Evolutionary conservation across 2,113 vertebrate species (phyloP), one percentile per base, ranked within the genome.

Genomic region (Aphyosemion australe): DNA sequence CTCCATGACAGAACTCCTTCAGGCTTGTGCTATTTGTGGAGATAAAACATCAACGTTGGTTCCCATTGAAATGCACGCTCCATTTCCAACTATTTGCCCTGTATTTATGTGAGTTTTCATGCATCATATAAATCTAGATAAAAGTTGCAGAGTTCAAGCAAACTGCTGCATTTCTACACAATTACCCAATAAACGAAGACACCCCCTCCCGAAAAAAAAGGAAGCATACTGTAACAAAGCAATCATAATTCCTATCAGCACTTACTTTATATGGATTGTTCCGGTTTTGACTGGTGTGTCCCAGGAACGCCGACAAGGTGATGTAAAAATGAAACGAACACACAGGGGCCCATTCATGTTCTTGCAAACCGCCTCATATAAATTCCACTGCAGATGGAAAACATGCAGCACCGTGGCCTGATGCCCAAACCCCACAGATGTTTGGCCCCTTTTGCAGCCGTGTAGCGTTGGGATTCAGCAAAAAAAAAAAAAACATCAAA

Each of bases 381-480:
- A 91, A 91, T 91, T 92, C 84, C 89, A 83, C 68, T 85, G 76
- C 63, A 78, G 86, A 90, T 91, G 80, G 82, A 87, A 89, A 89
- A 83, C 84, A 80, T 76, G 78, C 69, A 76, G 64, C 32, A 1
- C 69, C 31, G 6, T 84, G 72, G 81, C 75, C 69, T 34, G 51
- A 42, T 78, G 81, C 73, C 81, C 61, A 18, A 61, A 49, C 65
- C 56, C 65, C 82, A 85, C 85, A 89, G 80, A 84, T 88, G 84
- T 83, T 81, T 87, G 84, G 82, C 80, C 56, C 77, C 2, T 11
- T n/a, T 14, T 56, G 62, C 64, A 62, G 64, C 47, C 48, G 34
- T 45, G 13, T 31, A 46, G 59, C 20, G 61, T 19, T 12, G 46
- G 31, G 55, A 64, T 39, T 47, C 69, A 69, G 76, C 26, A 26